phyloP scores from a whole-genome alignment of 1,140 invertebrate genomes.

The Calycopis cecrops region DNA sequence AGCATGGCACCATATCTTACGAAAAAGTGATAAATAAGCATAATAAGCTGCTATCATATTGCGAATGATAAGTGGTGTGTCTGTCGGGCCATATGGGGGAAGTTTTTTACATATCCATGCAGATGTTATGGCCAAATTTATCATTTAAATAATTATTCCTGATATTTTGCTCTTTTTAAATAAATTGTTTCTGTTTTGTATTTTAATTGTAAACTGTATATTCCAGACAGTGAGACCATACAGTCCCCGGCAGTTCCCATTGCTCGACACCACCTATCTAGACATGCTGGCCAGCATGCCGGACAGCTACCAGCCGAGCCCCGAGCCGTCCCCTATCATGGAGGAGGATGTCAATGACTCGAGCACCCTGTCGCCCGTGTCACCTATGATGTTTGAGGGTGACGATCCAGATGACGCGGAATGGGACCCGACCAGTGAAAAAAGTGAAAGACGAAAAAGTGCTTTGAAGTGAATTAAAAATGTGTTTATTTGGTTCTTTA shows the following conservation, averaged over 20 bases:
- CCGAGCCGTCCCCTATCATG: conserved; percentile 43
- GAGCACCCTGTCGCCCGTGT: conserved; percentile 48
- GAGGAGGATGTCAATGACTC: conserved; percentile 39
- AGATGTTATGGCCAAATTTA: too few species aligned
- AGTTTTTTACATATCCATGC: too few species aligned
- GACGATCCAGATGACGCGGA: conserved; percentile 90
- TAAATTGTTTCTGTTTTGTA: too few species aligned
- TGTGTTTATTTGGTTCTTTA: too few species aligned
- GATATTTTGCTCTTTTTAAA: too few species aligned
- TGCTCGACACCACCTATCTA: conserved; percentile 81
- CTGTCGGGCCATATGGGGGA: too few species aligned
- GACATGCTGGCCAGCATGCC: conserved; percentile 83
- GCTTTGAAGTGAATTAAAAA: conserved; percentile 37
- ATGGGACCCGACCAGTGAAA: conserved; percentile 75
- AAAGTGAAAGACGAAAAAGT: conserved; percentile 40
- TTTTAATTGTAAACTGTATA: not conserved
- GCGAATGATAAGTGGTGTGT: too few species aligned
- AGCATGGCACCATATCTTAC: too few species aligned
- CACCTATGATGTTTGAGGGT: conserved; percentile 56
- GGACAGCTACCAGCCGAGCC: conserved; percentile 72
- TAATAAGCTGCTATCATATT: too few species aligned
- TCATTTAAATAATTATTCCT: too few species aligned
- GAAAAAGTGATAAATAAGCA: too few species aligned
- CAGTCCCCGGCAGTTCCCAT: conserved; percentile 83
- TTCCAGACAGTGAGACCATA: conserved; percentile 79